Evolutionary conservation across 2,797 vertebrate genomes (phyloP), one percentile per base, ranked within the genome.

Genomic region (Leptatherina wallacei): DNA sequence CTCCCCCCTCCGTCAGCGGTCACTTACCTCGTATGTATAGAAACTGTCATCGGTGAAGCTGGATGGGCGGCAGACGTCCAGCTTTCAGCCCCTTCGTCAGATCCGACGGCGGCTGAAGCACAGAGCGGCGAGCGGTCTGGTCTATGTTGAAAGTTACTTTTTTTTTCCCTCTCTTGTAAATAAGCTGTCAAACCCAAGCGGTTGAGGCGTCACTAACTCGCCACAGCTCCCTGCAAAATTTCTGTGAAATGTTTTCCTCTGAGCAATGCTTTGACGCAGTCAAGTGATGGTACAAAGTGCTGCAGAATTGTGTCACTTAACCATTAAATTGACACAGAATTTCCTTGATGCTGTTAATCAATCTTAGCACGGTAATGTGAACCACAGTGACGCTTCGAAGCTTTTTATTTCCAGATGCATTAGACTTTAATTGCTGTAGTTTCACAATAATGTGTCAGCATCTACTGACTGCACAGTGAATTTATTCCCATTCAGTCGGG

Each of bases 1-100:
- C 79, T 69, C 55, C 72, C 55, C 64, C 32, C 32, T 40, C 14
- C 12, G 13, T 40, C 71, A 62, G 66, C 71, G 72, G 62, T 77
- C 61, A 54, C 66, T 91, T 87, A 90, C 89, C 86, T 91, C 88
- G 86, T 33, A 29, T 36, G 68, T 63, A 70, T 22, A 63, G 8
- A 62, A 56, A 66, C 78, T 63, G 56, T 73, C 61, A n/a, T 57
- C 59, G 2, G 2, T 27, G 58, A 30, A 63, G 52, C 78, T 72
- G 80, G 83, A 81, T 55, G 30, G 20, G 70, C 65, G 62, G 73
- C 56, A 56, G 56, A 59, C 57, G 2, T 66, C 61, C 51, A 5
- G 38, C 18, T 57, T 68, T 44, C 65, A 40, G 55, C 27, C 30
- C 24, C 40, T 47, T 2, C 3, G 0, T 75, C 68, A 42, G 16